Evolutionary conservation across 53 echinoderm and acorn worm genomes (phyloP).

Genomic region (Echinarachnius parma): DNA sequence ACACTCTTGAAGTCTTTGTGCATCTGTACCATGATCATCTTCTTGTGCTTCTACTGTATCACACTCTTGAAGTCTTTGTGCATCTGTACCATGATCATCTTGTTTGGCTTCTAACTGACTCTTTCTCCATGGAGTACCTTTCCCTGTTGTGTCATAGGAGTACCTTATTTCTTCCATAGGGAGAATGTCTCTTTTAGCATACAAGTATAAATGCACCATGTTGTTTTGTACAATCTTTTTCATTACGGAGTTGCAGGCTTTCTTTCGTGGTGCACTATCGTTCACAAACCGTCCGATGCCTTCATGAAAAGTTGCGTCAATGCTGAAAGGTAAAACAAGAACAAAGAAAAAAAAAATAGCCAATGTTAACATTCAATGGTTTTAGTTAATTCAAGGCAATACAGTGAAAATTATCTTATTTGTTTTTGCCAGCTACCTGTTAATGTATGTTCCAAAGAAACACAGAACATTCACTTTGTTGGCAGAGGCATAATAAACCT

Average conservation of each 20-base stretch:
- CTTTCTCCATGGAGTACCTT: conserved; percentile 1
- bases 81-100: no score
- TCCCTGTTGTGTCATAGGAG: not conserved
- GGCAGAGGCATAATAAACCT: not conserved
- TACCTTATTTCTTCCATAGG: conserved; percentile 1
- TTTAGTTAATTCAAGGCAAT: conserved; percentile 1
- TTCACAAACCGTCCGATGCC: conserved; percentile 1
- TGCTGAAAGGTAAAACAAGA: conserved; percentile 1
- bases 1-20: no score
- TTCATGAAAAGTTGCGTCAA: conserved; percentile 1
- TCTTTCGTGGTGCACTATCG: conserved; percentile 1
- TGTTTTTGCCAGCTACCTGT: conserved; percentile 1
- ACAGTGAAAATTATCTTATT: conserved; percentile 1
- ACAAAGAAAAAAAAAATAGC: not conserved
- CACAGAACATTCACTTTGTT: not conserved
- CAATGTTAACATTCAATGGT: conserved; percentile 1
- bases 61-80: no score
- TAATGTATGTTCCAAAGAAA: conserved; percentile 1
- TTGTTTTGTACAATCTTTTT: not conserved
- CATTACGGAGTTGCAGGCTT: not conserved
- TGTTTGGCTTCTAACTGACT: not conserved
- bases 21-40: no score
- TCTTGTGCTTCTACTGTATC: no score
- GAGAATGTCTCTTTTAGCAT: conserved; percentile 1
- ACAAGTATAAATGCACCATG: conserved; percentile 1